Evolutionary conservation across 2,888 invertebrate genomes (phyloP).

Genomic region (Limnephilus rhombicus): DNA sequence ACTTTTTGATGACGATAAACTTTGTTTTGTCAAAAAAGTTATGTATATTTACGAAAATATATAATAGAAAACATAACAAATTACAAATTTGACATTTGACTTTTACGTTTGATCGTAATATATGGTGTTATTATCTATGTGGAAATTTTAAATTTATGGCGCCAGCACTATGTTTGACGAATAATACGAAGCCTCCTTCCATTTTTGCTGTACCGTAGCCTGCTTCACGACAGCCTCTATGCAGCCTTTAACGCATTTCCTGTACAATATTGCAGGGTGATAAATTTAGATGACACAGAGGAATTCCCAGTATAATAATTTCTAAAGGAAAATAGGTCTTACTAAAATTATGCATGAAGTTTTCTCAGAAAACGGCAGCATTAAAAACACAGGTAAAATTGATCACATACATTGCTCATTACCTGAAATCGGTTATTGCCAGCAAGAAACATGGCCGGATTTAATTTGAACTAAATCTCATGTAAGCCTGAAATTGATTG

Average conservation of each 20-base stretch:
- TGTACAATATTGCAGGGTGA: background rate
- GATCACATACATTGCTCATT: background rate
- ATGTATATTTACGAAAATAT: too few relatives aligned
- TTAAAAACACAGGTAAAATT: background rate
- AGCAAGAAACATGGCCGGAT: background rate
- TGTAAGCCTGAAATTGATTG: background rate
- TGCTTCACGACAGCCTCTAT: too few relatives aligned
- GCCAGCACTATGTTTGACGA: background rate
- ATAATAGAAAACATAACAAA: too few relatives aligned
- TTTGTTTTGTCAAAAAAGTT: too few relatives aligned
- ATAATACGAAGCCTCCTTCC: background rate
- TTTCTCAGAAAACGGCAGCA: background rate
- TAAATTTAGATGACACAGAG: background rate
- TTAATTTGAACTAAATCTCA: background rate
- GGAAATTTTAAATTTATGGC: background rate
- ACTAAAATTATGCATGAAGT: background rate
- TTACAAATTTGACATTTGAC: too few relatives aligned
- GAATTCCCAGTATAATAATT: background rate
- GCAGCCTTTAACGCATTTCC: too few relatives aligned
- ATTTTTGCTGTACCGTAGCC: background rate
- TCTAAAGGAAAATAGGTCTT: background rate
- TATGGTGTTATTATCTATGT: background rate
- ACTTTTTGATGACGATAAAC: background rate
- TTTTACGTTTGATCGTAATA: too few relatives aligned
- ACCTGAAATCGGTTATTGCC: background rate